Evolutionary conservation across 2,888 invertebrate genomes (phyloP), one percentile per base, ranked within the genome.

Genomic region (Zelleria hepariella): DNA sequence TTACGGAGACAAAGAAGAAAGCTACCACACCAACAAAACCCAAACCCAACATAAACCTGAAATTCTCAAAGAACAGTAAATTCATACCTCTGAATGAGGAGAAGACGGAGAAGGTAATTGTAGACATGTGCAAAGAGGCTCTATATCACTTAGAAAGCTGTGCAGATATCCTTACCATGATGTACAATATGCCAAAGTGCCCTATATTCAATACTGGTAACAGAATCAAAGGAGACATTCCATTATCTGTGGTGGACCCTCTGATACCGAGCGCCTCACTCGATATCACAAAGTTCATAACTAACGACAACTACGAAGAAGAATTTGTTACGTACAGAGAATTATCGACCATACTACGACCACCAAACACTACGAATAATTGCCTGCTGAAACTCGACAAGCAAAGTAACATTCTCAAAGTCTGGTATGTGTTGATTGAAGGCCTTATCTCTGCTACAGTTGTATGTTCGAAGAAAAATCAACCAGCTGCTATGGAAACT

Each of bases 161-260:
- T 75, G 95, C 95, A 60, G 93, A 94, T 63, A 96, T 98, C 66
- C 84, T 98, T 59, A 94, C 95, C 2, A 95, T 95, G 82, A 97
- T 98, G 96, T 96, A 95, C 79, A 94, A 93, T 70, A 97, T 98
- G 97, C 97, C 97, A 0, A 96, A 96, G 68, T 97, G 97, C 76
- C 98, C 98, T 0, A 94, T 94, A 62, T 97, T 98, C 74, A 96
- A 96, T 77, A 94, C 97, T 15, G 96, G 96, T 0, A 95, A 96
- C 72, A 91, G 94, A 72, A 93, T 95, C 64, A 94, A 94, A 74
- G 93, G 94, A 0, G 94, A 94, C 61, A 92, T 93, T 57, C 93
- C 94, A 2, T 91, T 95, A 2, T 94, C 94, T 66, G 92, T 94
- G 56, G 96, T 97, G 0, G 96, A 97, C 77, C 93, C 95, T 0